Evolutionary conservation across 1,140 invertebrate genomes (phyloP).

Genomic region (Prorops nasuta): DNA sequence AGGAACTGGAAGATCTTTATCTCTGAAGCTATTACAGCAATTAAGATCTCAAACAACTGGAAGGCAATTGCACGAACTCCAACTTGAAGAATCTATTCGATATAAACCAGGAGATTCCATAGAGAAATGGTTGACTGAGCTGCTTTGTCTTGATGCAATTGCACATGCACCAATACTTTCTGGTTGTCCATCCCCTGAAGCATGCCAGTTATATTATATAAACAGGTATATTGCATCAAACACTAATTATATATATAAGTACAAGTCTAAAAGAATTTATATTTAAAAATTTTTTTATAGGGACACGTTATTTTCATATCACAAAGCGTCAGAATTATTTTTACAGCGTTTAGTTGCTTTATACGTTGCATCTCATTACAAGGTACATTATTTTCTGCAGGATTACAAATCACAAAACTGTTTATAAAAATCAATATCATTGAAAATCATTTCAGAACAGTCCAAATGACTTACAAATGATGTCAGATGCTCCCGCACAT

Average conservation of each 20-base stretch:
- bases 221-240: constrained; percentile 56
- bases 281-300: constrained; percentile 48
- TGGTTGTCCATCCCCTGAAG: constrained; percentile 82
- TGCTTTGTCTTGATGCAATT: constrained; percentile 88
- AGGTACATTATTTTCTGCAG: constrained; percentile 57
- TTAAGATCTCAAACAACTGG: constrained; percentile 66
- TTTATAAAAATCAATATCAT: constrained; percentile 8
- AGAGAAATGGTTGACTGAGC: constrained; percentile 88
- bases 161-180: constrained; percentile 65
- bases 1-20: constrained; percentile 95
- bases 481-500: constrained; percentile 98
- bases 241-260: too few relatives aligned
- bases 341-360: constrained; percentile 89
- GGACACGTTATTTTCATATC: constrained; percentile 96
- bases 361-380: constrained; percentile 97
- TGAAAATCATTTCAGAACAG: constrained; percentile 75
- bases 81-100: constrained; percentile 92
- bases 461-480: constrained; percentile 97
- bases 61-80: constrained; percentile 60
- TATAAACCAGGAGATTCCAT: constrained; percentile 86
- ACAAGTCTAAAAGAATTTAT: constrained; percentile 9
- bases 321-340: constrained; percentile 93
- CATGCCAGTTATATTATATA: constrained; percentile 89
- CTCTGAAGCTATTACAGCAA: constrained; percentile 92
- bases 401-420: constrained; percentile 11